Evolutionary conservation across 2,888 invertebrate genomes (phyloP).

Genomic region (Pammene fasciana): DNA sequence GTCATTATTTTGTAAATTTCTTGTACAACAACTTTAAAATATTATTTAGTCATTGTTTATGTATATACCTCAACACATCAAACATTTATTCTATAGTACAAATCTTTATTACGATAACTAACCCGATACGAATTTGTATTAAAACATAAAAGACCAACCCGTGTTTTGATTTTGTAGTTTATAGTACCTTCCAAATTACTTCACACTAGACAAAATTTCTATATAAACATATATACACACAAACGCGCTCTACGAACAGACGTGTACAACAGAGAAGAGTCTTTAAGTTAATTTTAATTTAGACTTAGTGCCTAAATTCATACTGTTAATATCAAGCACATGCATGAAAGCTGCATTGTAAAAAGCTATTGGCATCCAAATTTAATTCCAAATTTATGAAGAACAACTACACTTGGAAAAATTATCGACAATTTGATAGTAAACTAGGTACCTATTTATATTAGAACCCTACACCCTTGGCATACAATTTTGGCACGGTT

Average conservation of each 20-base stretch:
- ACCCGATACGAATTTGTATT: slow-evolving; percentile 77
- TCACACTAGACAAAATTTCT: slow-evolving; percentile 42
- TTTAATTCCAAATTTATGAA: slow-evolving; percentile 52
- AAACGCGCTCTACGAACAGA: background rate
- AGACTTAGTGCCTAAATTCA: slow-evolving; percentile 7
- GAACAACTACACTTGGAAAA: slow-evolving; percentile 75
- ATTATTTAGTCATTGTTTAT: slow-evolving; percentile 14
- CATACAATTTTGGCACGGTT: slow-evolving; percentile 9
- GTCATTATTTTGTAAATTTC: slow-evolving; percentile 23
- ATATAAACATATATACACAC: no score
- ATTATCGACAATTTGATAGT: slow-evolving; percentile 1
- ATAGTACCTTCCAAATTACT: slow-evolving; percentile 68
- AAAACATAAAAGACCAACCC: slow-evolving; percentile 79
- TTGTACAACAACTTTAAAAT: slow-evolving; percentile 26
- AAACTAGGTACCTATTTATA: background rate
- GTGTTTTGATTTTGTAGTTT: slow-evolving; percentile 83
- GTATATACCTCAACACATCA: slow-evolving; percentile 25
- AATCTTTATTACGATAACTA: slow-evolving; percentile 70
- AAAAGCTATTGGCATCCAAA: slow-evolving; percentile 62
- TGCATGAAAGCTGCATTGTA: slow-evolving; percentile 67
- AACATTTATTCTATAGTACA: slow-evolving; percentile 55
- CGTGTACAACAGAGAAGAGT: background rate
- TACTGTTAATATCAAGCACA: slow-evolving; percentile 26
- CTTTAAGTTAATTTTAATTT: background rate
- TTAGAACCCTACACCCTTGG: slow-evolving; percentile 10